A percentile compares a stretch with the other conserved stretches of the same genome.
These are phyloP conservation scores for Lordiphosa mommai DNA, from an alignment of 1,140 invertebrate genomes.

Conservation along the genomic window DNA sequence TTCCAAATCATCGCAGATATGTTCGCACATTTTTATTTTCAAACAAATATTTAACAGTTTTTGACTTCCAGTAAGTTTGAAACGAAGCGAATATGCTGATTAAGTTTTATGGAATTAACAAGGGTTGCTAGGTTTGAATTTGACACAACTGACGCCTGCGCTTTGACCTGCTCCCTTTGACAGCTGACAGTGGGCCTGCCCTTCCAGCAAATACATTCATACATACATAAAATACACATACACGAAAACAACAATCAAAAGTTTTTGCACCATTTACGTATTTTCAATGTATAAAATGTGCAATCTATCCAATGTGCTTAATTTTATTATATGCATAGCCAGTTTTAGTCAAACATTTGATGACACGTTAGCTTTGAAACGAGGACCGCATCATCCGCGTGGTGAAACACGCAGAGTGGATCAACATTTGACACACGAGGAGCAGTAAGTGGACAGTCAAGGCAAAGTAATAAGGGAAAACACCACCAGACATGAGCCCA, in stretches of 20 bases:
- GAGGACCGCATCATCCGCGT: conserved; percentile 86
- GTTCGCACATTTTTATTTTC: conserved; percentile 61
- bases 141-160: conserved; percentile 36
- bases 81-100: conserved; percentile 12
- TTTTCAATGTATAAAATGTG: conserved; percentile 49
- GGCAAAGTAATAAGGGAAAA: too few species aligned
- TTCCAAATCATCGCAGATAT: conserved; percentile 61
- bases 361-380: conserved; percentile 50
- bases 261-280: conserved; percentile 1
- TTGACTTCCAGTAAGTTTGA: conserved; percentile 1
- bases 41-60: conserved; percentile 9
- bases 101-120: conserved; percentile 12
- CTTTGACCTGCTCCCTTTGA: conserved; percentile 9
- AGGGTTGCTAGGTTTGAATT: conserved; percentile 48
- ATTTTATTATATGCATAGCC: conserved; percentile 71
- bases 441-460: conserved; percentile 80
- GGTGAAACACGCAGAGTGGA: conserved; percentile 83
- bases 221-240: background rate
- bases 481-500: too few species aligned
- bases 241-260: conserved; percentile 19
- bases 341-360: conserved; percentile 69
- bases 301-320: conserved; percentile 67
- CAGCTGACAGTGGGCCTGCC: conserved; percentile 33
- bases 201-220: background rate
- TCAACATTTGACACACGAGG: conserved; percentile 84